These are phyloP conservation scores for Acanthosepion pharaonis DNA, from an alignment of 2,888 invertebrate species.

Conservation along the genomic window DNA sequence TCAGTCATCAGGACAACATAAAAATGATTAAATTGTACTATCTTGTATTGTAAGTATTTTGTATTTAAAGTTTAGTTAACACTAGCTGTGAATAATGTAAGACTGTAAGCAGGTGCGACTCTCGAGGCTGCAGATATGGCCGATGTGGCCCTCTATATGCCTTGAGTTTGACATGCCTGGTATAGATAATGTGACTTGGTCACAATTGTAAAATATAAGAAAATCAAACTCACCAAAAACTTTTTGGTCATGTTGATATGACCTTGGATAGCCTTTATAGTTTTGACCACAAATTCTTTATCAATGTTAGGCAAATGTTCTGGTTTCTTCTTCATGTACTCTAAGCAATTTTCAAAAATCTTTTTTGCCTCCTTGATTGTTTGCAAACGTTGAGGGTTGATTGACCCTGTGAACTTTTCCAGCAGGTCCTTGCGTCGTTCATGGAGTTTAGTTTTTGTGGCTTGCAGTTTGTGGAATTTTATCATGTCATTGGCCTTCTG, in stretches of 20 bases:
- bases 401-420: neutral
- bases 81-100: no score
- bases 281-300: slow-evolving; percentile 43
- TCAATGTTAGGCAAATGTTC: neutral
- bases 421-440: slow-evolving; percentile 25
- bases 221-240: slow-evolving; percentile 20
- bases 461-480: slow-evolving; percentile 24
- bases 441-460: slow-evolving; percentile 23
- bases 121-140: no score
- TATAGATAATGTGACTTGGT: neutral
- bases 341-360: neutral
- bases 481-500: neutral
- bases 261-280: slow-evolving; percentile 39
- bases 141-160: no score
- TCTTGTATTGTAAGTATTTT: no score
- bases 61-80: no score
- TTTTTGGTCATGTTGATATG: slow-evolving; percentile 38
- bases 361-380: neutral
- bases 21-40: no score
- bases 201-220: neutral
- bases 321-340: neutral
- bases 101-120: no score
- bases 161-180: no score
- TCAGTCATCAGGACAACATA: no score
- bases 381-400: neutral